Evolutionary conservation across 2,113 vertebrate genomes (phyloP).

Genomic region (Alligator sinensis): DNA sequence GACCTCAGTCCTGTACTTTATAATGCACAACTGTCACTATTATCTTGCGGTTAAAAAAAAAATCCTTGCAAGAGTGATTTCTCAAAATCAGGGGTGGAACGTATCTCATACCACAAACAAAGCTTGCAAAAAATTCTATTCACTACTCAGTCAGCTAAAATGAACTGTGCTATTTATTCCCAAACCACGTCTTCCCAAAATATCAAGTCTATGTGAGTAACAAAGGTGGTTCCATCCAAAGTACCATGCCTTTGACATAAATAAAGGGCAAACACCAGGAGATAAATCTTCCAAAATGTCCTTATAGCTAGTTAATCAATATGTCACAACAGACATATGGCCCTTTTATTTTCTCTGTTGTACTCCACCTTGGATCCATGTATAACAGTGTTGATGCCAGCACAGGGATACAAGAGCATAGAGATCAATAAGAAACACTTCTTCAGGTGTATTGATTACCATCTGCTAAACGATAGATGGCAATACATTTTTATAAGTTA

Average conservation of each 20-base stretch:
- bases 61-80: background rate
- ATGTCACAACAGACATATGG: background rate
- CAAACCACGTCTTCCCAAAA: constrained; percentile 20
- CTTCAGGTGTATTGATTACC: constrained; percentile 38
- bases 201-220: background rate
- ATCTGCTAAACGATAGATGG: constrained; percentile 16
- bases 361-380: background rate
- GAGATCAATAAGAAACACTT: constrained; percentile 39
- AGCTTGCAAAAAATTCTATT: background rate
- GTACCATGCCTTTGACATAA: background rate
- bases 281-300: constrained; percentile 53
- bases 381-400: background rate
- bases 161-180: constrained; percentile 34
- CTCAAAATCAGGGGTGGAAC: background rate
- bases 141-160: constrained; percentile 12
- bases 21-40: background rate
- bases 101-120: background rate
- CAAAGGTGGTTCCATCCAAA: constrained; percentile 19
- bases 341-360: constrained; percentile 40
- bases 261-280: background rate
- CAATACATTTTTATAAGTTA: constrained; percentile 14
- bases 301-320: constrained; percentile 48
- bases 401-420: background rate
- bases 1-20: background rate
- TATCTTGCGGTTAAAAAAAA: background rate